phyloP scores from a whole-genome alignment of 1,140 invertebrate genomes.

The Drosophila paulistorum region DNA sequence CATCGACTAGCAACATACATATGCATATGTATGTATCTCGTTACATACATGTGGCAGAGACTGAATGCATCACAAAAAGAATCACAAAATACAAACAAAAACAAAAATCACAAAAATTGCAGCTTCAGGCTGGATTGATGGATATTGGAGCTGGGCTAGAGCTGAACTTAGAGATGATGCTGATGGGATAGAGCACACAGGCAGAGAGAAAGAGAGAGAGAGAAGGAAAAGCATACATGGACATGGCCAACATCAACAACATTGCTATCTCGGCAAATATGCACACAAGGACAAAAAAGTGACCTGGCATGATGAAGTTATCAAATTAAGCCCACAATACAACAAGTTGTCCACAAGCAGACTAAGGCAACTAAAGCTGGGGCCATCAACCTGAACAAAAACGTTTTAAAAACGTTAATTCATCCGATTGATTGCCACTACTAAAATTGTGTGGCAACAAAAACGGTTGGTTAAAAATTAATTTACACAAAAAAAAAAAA shows the following conservation, averaged over 20 bases:
- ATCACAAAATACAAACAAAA: constrained; percentile 12
- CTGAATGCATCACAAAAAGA: neutral
- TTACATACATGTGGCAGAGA: neutral
- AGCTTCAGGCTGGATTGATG: constrained; percentile 34
- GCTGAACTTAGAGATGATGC: too few relatives aligned
- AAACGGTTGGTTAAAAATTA: too few relatives aligned
- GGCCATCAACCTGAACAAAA: too few relatives aligned
- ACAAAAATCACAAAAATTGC: constrained; percentile 22
- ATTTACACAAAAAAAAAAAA: too few relatives aligned
- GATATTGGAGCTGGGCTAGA: constrained; percentile 2
- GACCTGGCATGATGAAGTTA: neutral
- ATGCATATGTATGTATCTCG: neutral
- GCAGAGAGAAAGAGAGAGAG: neutral
- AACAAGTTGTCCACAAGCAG: too few relatives aligned
- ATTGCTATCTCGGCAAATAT: constrained; percentile 28
- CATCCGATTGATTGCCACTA: too few relatives aligned
- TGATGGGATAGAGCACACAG: constrained; percentile 16
- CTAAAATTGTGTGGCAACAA: too few relatives aligned
- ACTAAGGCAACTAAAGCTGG: too few relatives aligned
- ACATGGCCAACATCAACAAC: constrained; percentile 51
- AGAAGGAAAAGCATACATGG: constrained; percentile 10
- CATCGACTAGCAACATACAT: neutral
- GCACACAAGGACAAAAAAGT: constrained; percentile 11
- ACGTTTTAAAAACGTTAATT: too few relatives aligned
- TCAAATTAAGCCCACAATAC: neutral